phyloP scores from a whole-genome alignment of 1,140 invertebrate species.

The Penaeus japonicus region DNA sequence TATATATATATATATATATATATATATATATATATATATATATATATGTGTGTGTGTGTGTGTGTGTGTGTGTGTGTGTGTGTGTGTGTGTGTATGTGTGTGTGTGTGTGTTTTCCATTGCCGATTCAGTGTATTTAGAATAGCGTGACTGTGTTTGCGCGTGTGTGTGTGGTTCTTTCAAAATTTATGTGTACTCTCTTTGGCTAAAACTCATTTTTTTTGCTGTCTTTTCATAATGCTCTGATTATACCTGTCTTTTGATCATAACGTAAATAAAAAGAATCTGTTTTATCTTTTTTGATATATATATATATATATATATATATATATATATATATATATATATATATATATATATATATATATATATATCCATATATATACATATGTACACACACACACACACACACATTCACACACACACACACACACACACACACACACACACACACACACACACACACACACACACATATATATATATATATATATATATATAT shows the following conservation, averaged over 20 bases:
- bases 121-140: neutral
- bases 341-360: neutral
- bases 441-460: neutral
- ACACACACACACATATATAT: neutral
- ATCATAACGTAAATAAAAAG: neutral
- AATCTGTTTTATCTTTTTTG: neutral
- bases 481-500: conserved; percentile 6
- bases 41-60: neutral
- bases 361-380: neutral
- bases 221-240: too few species aligned
- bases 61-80: neutral
- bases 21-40: neutral
- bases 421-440: neutral
- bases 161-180: neutral
- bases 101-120: neutral
- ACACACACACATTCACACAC: neutral
- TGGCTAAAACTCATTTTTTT: too few species aligned
- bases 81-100: neutral
- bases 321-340: neutral
- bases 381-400: neutral
- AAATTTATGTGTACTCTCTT: too few species aligned
- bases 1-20: neutral
- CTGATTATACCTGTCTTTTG: too few species aligned
- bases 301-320: conserved; percentile 4
- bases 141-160: neutral